Evolutionary conservation across 2,797 vertebrate genomes (phyloP).

Genomic region (Anguilla megastoma): DNA sequence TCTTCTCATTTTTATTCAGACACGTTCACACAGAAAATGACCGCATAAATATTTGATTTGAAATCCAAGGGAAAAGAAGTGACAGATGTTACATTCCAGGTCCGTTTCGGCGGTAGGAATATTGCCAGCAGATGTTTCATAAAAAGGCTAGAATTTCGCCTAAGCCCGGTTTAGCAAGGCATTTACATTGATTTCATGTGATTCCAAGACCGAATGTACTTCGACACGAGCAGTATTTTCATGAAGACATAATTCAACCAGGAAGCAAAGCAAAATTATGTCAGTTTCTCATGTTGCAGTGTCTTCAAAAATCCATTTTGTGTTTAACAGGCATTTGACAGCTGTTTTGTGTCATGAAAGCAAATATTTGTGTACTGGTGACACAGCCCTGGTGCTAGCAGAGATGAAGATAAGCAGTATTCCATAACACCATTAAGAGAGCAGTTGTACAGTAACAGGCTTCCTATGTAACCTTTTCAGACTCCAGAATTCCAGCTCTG

Average conservation of each 20-base stretch:
- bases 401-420: neutral
- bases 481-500: slow-evolving; percentile 37
- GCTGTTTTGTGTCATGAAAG: slow-evolving; percentile 10
- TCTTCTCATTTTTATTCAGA: neutral
- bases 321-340: slow-evolving; percentile 11
- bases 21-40: neutral
- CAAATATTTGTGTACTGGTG: neutral
- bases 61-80: neutral
- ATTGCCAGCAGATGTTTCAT: neutral
- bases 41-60: neutral
- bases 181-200: neutral
- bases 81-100: neutral
- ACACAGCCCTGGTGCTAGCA: neutral
- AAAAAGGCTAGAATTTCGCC: neutral
- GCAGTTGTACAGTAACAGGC: slow-evolving; percentile 22
- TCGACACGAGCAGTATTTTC: neutral
- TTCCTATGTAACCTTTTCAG: slow-evolving; percentile 42
- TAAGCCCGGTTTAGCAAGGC: neutral
- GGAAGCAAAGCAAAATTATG: neutral
- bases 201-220: neutral
- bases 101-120: neutral
- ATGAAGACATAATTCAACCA: neutral
- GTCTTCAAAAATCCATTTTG: neutral
- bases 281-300: neutral
- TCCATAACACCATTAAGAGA: neutral